phyloP scores from a whole-genome alignment of 2,888 invertebrate species.

The Cactoblastis cactorum region DNA sequence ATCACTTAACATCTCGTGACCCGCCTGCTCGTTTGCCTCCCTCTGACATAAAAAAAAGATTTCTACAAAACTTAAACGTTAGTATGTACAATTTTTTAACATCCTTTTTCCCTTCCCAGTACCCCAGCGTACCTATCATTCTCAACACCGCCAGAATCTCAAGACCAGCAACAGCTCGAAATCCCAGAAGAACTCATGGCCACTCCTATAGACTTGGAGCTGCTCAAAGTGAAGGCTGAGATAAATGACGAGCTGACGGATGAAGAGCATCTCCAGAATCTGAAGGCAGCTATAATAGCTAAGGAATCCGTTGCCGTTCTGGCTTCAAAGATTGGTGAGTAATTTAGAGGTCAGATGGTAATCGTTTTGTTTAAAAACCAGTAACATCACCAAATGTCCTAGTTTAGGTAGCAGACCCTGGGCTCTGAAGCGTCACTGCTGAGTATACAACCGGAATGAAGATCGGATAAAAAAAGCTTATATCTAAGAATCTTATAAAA shows the following conservation, averaged over 20 bases:
- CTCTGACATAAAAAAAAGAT: too few relatives aligned
- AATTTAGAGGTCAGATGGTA: too few relatives aligned
- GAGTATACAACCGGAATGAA: too few relatives aligned
- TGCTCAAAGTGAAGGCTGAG: constrained; percentile 26
- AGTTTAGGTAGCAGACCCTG: too few relatives aligned
- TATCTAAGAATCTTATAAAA: too few relatives aligned
- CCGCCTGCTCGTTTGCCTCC: too few relatives aligned
- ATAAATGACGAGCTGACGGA: constrained; percentile 18
- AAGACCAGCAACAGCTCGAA: constrained; percentile 38
- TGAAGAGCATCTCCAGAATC: constrained; percentile 30
- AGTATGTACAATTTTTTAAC: not conserved
- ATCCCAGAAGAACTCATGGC: constrained; percentile 59
- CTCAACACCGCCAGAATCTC: constrained; percentile 29
- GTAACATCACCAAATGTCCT: too few relatives aligned
- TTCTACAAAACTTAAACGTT: too few relatives aligned
- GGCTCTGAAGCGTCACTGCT: too few relatives aligned
- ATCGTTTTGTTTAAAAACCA: too few relatives aligned
- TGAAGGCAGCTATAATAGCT: constrained; percentile 53
- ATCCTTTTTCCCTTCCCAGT: constrained; percentile 30
- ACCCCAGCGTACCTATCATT: constrained; percentile 62
- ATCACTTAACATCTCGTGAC: too few relatives aligned
- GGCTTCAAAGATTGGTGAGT: constrained; percentile 56
- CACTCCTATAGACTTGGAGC: constrained; percentile 41
- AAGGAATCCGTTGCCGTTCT: constrained; percentile 57
- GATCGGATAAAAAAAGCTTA: too few relatives aligned